Conservation (phyloP, 2,113 vertebrate species). For the Leuciscus idus region DNA sequence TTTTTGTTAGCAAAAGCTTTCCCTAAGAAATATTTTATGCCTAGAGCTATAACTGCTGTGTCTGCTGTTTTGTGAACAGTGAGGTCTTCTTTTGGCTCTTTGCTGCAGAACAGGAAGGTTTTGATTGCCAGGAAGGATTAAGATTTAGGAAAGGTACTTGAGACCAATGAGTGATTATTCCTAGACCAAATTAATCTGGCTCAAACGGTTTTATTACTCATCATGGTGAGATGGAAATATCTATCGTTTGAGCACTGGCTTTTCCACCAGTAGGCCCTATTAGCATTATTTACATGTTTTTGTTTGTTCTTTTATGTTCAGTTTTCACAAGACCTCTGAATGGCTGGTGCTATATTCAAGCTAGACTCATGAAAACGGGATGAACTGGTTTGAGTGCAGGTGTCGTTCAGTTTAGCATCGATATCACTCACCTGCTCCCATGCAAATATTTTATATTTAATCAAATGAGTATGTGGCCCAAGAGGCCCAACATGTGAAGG, state of each 20-base stretch:
- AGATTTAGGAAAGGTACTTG: constrained; percentile 5
- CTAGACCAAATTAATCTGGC: neutral
- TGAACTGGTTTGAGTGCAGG: neutral
- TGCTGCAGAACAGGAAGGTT: neutral
- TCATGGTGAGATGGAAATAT: neutral
- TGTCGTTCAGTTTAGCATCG: neutral
- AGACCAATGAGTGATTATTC: neutral
- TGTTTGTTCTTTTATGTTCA: neutral
- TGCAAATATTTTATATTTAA: constrained; percentile 20
- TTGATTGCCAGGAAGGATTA: neutral
- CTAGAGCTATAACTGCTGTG: neutral
- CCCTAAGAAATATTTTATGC: neutral
- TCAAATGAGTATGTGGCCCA: neutral
- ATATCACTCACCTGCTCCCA: constrained; percentile 9
- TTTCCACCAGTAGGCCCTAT: neutral
- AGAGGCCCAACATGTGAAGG: neutral
- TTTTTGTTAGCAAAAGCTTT: neutral
- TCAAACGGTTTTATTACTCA: neutral
- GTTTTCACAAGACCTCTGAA: neutral
- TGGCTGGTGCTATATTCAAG: neutral
- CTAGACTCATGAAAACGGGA: neutral
- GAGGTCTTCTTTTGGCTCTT: neutral
- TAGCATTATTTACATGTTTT: neutral
- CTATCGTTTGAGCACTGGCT: neutral
- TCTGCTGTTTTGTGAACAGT: neutral